phyloP scores from a whole-genome alignment of 2,888 invertebrate genomes.

The Gymnoscelis rufifasciata region DNA sequence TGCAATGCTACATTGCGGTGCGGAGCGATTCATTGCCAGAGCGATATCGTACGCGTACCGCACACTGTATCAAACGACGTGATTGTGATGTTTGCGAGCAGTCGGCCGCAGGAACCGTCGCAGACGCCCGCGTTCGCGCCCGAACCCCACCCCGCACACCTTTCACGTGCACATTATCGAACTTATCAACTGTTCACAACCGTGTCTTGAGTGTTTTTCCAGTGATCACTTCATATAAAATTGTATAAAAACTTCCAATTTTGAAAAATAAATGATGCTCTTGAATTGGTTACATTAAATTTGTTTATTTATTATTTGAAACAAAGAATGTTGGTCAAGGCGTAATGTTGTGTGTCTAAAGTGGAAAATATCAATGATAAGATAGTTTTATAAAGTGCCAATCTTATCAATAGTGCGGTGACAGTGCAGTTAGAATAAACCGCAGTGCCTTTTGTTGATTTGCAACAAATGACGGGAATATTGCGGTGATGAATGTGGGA shows the following conservation, averaged over 20 bases:
- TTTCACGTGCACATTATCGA: slow-evolving; percentile 19
- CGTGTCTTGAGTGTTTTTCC: slow-evolving; percentile 4
- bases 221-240: slow-evolving; percentile 17
- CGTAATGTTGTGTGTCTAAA: slow-evolving; percentile 38
- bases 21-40: slow-evolving; percentile 55
- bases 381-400: slow-evolving; percentile 49
- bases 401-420: slow-evolving; percentile 44
- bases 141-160: slow-evolving; percentile 52
- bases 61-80: slow-evolving; percentile 7
- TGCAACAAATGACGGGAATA: slow-evolving; percentile 33
- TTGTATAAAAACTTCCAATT: slow-evolving; percentile 32
- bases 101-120: slow-evolving; percentile 29
- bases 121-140: slow-evolving; percentile 48
- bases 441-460: slow-evolving; percentile 54
- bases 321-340: slow-evolving; percentile 56
- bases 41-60: slow-evolving; percentile 41
- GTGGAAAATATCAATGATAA: slow-evolving; percentile 65
- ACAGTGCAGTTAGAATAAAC: slow-evolving; percentile 47
- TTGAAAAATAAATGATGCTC: slow-evolving; percentile 1
- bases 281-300: slow-evolving; percentile 4
- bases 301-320: slow-evolving; percentile 30
- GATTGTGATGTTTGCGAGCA: slow-evolving; percentile 40
- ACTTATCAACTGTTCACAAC: slow-evolving; percentile 1
- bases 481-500: slow-evolving; percentile 47
- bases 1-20: slow-evolving; percentile 36